Conservation (phyloP, 2,888 invertebrate species). For the Rhagium mordax region DNA sequence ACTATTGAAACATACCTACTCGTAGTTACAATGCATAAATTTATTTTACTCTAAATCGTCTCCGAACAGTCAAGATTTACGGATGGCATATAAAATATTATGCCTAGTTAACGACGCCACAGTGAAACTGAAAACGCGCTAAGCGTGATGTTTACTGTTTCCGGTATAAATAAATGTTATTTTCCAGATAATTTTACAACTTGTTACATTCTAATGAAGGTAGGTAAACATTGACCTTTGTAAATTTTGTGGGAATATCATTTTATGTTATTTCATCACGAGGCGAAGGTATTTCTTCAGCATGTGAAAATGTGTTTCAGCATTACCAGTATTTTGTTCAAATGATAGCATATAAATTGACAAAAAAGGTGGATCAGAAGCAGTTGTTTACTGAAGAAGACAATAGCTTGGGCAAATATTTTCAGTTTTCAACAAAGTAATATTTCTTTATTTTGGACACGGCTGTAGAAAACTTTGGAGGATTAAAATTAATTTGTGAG, state of each 20-base stretch:
- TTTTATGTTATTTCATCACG: background rate
- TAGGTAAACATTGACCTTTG: background rate
- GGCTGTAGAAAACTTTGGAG: too few species aligned
- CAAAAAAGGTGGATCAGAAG: too few species aligned
- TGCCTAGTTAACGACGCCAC: background rate
- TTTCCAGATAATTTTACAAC: background rate
- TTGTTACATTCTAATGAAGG: background rate
- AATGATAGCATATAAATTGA: too few species aligned
- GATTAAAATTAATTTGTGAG: too few species aligned
- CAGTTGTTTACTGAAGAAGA: too few species aligned
- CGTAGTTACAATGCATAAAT: conserved; percentile 1
- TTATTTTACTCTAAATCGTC: background rate
- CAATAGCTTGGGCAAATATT: too few species aligned
- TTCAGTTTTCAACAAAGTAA: too few species aligned
- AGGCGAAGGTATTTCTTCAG: too few species aligned
- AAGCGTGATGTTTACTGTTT: conserved; percentile 12
- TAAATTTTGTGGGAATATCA: background rate
- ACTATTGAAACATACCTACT: background rate
- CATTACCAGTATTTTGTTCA: too few species aligned
- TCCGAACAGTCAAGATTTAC: background rate
- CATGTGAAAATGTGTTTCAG: too few species aligned
- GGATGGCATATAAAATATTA: background rate
- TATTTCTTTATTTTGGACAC: too few species aligned
- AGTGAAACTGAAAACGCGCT: conserved; percentile 14
- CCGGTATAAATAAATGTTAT: background rate